A percentile compares a stretch with the other conserved stretches of the same genome.
These are phyloP conservation scores for Papilio aristodemus DNA, from an alignment of 1,140 invertebrate genomes.

Conservation along the genomic window DNA sequence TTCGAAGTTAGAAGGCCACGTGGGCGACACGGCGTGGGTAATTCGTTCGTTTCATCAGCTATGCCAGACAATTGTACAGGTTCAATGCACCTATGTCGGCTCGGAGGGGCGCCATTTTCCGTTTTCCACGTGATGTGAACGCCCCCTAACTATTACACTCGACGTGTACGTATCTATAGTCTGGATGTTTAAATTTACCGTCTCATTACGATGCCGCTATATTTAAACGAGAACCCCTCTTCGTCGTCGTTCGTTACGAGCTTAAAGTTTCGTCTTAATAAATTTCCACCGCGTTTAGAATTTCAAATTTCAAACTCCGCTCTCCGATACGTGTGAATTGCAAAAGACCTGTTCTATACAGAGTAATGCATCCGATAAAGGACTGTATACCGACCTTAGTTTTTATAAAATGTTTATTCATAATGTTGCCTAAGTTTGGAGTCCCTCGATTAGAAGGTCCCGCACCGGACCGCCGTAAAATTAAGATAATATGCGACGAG, in stretches of 20 bases:
- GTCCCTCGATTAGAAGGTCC: conserved; percentile 37
- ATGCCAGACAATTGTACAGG: conserved; percentile 47
- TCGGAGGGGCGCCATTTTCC: conserved; percentile 55
- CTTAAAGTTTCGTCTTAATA: conserved; percentile 17
- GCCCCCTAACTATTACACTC: conserved; percentile 31
- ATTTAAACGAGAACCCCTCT: conserved; percentile 13
- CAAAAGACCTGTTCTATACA: conserved; percentile 47
- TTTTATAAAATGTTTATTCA: conserved; percentile 51
- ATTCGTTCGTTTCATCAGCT: conserved; percentile 47
- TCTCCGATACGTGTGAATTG: conserved; percentile 34
- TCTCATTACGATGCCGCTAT: conserved; percentile 16
- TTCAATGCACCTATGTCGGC: conserved; percentile 63
- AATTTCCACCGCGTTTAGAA: conserved; percentile 42
- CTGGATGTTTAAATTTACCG: conserved; percentile 7
- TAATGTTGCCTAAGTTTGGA: conserved; percentile 46
- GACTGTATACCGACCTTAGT: conserved; percentile 41
- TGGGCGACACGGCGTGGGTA: conserved; percentile 39
- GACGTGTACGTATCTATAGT: not conserved
- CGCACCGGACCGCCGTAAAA: conserved; percentile 16
- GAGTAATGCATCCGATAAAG: conserved; percentile 57
- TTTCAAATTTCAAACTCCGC: conserved; percentile 43
- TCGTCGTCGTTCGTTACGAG: conserved; percentile 7
- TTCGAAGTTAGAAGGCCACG: conserved; percentile 35
- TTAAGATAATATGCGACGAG: conserved; percentile 25
- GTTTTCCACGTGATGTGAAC: conserved; percentile 56